Percentiles rank a stretch among this genome's conserved stretches.
These are phyloP conservation scores for Falco rusticolus DNA, from an alignment of 2,797 vertebrate genomes.

Conservation along the genomic window DNA sequence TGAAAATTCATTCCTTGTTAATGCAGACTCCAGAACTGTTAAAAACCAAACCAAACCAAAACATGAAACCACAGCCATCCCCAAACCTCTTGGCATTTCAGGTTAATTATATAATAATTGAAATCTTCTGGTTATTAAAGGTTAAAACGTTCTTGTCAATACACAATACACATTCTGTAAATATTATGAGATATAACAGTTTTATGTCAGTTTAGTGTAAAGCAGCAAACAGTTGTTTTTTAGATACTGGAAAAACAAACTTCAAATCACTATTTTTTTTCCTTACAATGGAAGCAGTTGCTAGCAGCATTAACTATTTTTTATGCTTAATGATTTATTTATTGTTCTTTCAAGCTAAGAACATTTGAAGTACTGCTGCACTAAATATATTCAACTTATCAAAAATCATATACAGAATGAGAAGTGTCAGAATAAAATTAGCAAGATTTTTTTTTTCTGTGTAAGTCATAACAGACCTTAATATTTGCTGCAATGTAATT, in stretches of 20 bases:
- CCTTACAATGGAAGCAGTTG: neutral
- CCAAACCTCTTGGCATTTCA: neutral
- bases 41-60: neutral
- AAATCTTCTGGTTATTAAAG: constrained; percentile 34
- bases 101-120: constrained; percentile 29
- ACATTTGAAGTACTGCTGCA: constrained; percentile 1
- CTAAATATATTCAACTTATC: constrained; percentile 36
- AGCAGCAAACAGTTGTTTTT: neutral
- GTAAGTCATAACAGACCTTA: constrained; percentile 31
- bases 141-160: constrained; percentile 19
- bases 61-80: neutral
- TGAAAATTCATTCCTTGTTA: neutral
- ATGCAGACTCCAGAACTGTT: neutral
- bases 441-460: neutral
- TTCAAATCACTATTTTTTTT: neutral
- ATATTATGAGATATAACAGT: neutral
- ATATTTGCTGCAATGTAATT: neutral
- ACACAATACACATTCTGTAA: neutral
- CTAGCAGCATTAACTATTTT: constrained; percentile 1
- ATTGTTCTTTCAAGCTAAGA: constrained; percentile 40
- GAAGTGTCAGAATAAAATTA: constrained; percentile 55
- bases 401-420: constrained; percentile 26
- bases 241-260: neutral
- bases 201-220: neutral
- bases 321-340: constrained; percentile 34